Evolutionary conservation across 2,113 vertebrate genomes (phyloP).

Genomic region (Hypomesus transpacificus): DNA sequence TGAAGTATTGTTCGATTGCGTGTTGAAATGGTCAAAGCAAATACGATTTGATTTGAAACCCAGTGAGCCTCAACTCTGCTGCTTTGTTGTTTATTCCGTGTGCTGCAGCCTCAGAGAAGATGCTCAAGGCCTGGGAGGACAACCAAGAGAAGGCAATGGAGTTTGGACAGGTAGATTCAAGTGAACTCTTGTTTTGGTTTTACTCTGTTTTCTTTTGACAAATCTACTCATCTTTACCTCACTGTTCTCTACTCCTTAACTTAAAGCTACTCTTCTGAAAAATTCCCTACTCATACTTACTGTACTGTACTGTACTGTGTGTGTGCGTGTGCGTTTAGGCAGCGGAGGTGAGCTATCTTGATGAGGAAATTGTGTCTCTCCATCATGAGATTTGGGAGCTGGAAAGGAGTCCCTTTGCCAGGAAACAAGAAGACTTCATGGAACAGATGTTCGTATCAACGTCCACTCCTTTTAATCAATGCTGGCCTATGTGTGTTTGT

Average conservation of each 20-base stretch:
- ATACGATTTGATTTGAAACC: too few relatives aligned
- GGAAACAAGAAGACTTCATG: conserved; percentile 91
- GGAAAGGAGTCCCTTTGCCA: conserved; percentile 90
- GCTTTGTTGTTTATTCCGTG: too few relatives aligned
- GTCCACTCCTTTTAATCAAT: background rate
- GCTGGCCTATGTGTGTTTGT: background rate
- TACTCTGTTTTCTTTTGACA: too few relatives aligned
- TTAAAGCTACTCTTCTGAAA: background rate
- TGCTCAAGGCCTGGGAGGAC: conserved; percentile 95
- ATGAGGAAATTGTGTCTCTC: conserved; percentile 93
- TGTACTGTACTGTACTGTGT: background rate
- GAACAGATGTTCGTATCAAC: conserved; percentile 82
- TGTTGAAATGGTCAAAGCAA: too few relatives aligned
- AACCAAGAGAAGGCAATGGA: conserved; percentile 89
- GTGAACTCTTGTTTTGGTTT: too few relatives aligned
- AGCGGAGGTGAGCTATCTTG: conserved; percentile 87
- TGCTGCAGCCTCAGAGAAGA: conserved; percentile 89
- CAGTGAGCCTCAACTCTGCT: too few relatives aligned
- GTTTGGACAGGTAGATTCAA: conserved; percentile 74
- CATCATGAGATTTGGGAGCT: conserved; percentile 96
- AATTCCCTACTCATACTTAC: background rate
- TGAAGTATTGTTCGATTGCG: too few relatives aligned
- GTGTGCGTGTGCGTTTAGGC: conserved; percentile 66
- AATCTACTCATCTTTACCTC: background rate
- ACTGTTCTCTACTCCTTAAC: background rate